Base-by-base conservation (phyloP, 2,888 invertebrate genomes). In the Smittia sp. region DNA sequence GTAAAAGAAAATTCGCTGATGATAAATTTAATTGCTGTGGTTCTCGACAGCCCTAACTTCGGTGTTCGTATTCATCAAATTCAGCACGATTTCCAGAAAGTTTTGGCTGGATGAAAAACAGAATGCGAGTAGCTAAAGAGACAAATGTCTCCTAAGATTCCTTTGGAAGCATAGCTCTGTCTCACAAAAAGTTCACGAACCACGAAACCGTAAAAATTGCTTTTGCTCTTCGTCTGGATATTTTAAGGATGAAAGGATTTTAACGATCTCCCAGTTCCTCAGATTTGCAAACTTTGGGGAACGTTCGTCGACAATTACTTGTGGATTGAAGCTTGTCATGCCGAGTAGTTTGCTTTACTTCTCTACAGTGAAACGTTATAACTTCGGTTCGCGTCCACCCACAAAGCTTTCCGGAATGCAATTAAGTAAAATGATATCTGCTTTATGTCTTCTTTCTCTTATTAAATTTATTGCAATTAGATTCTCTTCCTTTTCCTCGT, bases 11-110 rank as follows among this genome's bases (percentile, higher is more conserved):
- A 46, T 7, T 13, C n/a, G 15, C 46, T 46, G 46, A 69, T 52
- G 54, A 69, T 52, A 69, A 69, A 69, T 69, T 69, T 69, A 69
- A 69, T 69, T 69, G 69, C 69, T 69, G 54, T 27, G 54, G 69
- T 27, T 67, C 32, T 67, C 39, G 24, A 18, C 6, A 69, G 18
- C 54, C n/a, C 52, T 27, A 69, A 52, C 39, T 52, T 46, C 27
- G 41, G 20, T 32, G 32, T 20, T 67, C 32, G 27, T 67, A 22
- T 67, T 46, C 46, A 41, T 52, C 69, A 69, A 69, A 52, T 69
- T 27, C 22, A 54, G 54, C 69, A 69, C 52, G 27, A 69, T 69
- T 69, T 41, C 27, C 25, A 54, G 22, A 69, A 54, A 11, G 18
- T 67, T 41, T 20, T 11, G 9, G 18, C 20, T 7, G 15, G 20